Base-by-base conservation (phyloP, 2,113 vertebrate genomes). In the Gulo gulo region DNA sequence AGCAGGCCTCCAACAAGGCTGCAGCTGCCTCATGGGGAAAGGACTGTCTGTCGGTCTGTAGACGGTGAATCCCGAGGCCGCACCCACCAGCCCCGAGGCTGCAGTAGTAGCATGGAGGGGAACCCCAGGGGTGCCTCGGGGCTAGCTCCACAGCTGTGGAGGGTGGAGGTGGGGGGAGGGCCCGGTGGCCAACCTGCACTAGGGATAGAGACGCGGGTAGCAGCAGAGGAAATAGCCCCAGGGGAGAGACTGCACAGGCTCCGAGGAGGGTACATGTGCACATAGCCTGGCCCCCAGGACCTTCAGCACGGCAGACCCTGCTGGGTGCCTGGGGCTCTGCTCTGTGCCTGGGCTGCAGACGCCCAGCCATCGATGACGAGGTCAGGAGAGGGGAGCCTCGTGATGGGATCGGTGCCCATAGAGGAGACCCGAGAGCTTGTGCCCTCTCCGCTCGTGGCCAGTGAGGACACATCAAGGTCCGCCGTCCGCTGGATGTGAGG, bases 281-380 rank as follows among this genome's bases (percentile, higher is more conserved):
- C 29, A 50, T 9, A 20, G 78, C 31, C 81, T 6, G 55, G 14
- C 12, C 61, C 4, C 4, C 13, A 15, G 8, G 20, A 12, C 47
- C 0, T 29, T 9, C 1, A 4, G 47, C 36, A 29, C 4, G 1
- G 55, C 24, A 26, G 36, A 8, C 26, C n/a, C n/a, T 36, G 6
- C 5, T 1, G 4, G 7, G 82, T 0, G 14, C 36, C 71, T 20
- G 3, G 8, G 15, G 4, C 4, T 86, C 39, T 23, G 12, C 1
- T 73, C 39, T 29, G 39, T 7, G 34, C 10, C n/a, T 6, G 4
- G 15, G 31, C 39, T 34, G 61, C 34, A 21, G 13, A 42, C 2
- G 2, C 14, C 42, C 26, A 14, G 45, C 50, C 5, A 55, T 11
- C 9, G 39, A 42, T 42, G 39, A 42, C 39, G 9, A 4, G 23